Evolutionary conservation across 2,113 vertebrate species (phyloP).

Genomic region (Gobius niger): DNA sequence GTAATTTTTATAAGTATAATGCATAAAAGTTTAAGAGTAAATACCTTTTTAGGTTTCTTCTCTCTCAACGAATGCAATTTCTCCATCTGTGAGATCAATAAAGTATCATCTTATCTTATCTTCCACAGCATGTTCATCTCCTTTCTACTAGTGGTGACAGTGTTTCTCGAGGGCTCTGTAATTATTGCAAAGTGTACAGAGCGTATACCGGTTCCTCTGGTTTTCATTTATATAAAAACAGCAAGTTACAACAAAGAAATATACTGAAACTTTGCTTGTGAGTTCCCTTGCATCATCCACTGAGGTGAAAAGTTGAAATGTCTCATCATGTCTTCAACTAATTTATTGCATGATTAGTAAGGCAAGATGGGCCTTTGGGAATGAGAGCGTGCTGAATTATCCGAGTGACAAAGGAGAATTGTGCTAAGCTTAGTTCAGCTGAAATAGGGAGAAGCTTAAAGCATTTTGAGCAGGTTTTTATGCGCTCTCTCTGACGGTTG

Average conservation of each 20-base stretch:
- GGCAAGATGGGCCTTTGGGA: conserved; percentile 12
- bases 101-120: too few species aligned
- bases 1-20: too few species aligned
- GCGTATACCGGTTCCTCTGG: conserved; percentile 4
- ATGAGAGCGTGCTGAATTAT: conserved; percentile 12
- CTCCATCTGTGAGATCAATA: too few species aligned
- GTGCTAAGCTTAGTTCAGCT: background rate
- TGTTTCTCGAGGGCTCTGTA: too few species aligned
- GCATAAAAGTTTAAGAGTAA: too few species aligned
- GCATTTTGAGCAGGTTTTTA: background rate
- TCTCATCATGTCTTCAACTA: conserved; percentile 14
- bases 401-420: conserved; percentile 1
- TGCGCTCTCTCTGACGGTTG: background rate
- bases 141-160: too few species aligned
- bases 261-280: background rate
- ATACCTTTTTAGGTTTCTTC: too few species aligned
- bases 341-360: conserved; percentile 28
- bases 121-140: too few species aligned
- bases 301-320: conserved; percentile 41
- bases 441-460: background rate
- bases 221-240: conserved; percentile 3
- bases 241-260: conserved; percentile 1
- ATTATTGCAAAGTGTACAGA: background rate
- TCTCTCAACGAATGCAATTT: too few species aligned
- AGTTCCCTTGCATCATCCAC: conserved; percentile 8